phyloP scores from a whole-genome alignment of 2,113 vertebrate genomes.

The Barnardius zonarius region DNA sequence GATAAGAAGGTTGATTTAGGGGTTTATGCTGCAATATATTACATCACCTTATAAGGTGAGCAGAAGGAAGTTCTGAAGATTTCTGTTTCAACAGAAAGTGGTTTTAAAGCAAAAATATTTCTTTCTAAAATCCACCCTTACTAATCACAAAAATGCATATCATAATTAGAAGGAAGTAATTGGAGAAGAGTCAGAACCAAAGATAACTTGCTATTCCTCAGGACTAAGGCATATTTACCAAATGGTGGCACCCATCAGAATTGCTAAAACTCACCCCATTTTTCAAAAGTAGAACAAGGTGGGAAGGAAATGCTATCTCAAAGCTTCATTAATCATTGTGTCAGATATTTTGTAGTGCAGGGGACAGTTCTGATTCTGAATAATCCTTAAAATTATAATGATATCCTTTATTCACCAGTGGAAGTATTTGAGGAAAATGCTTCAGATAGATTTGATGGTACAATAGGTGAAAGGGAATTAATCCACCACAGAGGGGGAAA shows the following conservation, averaged over 20 bases:
- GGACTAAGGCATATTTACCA: not conserved
- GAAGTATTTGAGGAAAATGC: not conserved
- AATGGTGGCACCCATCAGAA: not conserved
- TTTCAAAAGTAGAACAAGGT: not conserved
- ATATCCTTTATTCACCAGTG: not conserved
- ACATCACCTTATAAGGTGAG: not conserved
- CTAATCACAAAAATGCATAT: not conserved
- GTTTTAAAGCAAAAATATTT: not conserved
- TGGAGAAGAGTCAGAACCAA: not conserved
- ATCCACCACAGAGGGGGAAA: not conserved
- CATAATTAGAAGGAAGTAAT: not conserved
- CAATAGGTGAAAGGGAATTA: not conserved
- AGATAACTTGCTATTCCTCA: not conserved
- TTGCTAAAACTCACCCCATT: not conserved
- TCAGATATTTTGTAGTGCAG: not conserved
- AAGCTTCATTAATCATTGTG: not conserved
- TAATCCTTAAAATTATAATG: slow-evolving; percentile 3
- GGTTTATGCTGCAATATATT: not conserved
- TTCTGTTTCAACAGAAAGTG: not conserved
- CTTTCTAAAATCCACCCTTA: not conserved
- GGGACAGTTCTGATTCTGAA: not conserved
- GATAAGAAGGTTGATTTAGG: not conserved
- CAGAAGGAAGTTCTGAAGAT: not conserved
- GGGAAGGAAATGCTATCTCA: not conserved
- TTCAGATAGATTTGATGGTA: not conserved